Base-by-base conservation (phyloP, 2,797 vertebrate species). In the Diplodus sargus region DNA sequence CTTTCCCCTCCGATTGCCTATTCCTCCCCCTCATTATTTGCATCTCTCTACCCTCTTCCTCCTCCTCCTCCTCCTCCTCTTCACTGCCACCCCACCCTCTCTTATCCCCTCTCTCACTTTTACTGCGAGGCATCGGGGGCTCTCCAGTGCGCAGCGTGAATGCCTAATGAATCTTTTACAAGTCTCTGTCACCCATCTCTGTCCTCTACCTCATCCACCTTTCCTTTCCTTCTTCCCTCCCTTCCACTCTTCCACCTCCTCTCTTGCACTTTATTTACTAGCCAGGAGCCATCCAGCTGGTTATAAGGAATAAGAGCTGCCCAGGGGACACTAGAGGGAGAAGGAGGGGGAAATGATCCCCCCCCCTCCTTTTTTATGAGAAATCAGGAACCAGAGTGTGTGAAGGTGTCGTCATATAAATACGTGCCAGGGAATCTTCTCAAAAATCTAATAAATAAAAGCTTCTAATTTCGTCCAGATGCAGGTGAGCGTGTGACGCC, bases 111-210 rank as follows among this genome's bases (percentile, higher is more conserved):
- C 54, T 78, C 67, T 79, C 71, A 84, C 61, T 79, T 87, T 88
- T 84, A 87, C 90, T 79, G 84, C 25, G 17, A 82, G 76, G 77
- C 81, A 56, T 74, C 76, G 20, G 69, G 71, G 62, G 28, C 63
- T 89, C 90, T 88, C 80, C 81, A 67, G 75, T 67, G 81, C 86
- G 70, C 78, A 39, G 52, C 83, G 68, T 88, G 92, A 93, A 91
- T 92, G 61, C 74, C 80, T 87, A 90, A 94, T 91, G 89, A 87
- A 76, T 87, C 85, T 89, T 92, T 90, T 87, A 88, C 81, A 90
- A 87, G 82, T 78, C 67, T 63, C 60, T 28, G 10, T 81, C 64
- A 25, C 81, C 81, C 76, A 58, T 81, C 45, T 77, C 75, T 43
- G 57, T 79, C 62, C 78, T 23, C 68, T 25, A 20, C 43, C 17